Evolutionary conservation across 2,113 vertebrate species (phyloP).

Genomic region (Cyrtonyx montezumae): DNA sequence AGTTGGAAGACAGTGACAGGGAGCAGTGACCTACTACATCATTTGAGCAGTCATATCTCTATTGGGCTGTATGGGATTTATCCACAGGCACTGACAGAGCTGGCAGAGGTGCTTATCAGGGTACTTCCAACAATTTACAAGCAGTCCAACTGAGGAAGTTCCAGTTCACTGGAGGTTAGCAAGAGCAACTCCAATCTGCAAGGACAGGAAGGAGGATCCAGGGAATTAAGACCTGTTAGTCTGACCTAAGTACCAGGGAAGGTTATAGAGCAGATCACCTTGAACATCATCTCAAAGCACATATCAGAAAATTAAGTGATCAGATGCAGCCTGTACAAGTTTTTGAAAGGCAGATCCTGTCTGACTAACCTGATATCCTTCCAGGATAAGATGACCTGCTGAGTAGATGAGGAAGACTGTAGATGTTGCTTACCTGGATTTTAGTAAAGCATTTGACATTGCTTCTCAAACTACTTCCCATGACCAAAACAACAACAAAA

Average conservation of each 20-base stretch:
- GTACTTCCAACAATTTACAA: neutral
- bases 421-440: neutral
- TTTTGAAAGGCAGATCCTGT: neutral
- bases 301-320: neutral
- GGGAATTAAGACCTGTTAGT: neutral
- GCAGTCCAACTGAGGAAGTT: neutral
- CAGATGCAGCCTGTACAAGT: neutral
- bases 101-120: neutral
- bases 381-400: neutral
- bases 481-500: neutral
- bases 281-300: neutral
- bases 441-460: neutral
- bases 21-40: neutral
- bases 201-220: neutral
- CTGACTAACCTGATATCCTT: neutral
- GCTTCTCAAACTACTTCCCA: neutral
- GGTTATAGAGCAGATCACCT: neutral
- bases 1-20: neutral
- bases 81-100: neutral
- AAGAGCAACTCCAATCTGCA: neutral
- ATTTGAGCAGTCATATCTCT: neutral
- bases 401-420: neutral
- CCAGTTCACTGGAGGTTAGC: neutral
- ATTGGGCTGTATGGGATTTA: neutral
- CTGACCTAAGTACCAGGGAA: neutral